These are phyloP conservation scores for Choloepus hoffmanni DNA, from an alignment of 2,113 vertebrate genomes.

Conservation along the genomic window DNA sequence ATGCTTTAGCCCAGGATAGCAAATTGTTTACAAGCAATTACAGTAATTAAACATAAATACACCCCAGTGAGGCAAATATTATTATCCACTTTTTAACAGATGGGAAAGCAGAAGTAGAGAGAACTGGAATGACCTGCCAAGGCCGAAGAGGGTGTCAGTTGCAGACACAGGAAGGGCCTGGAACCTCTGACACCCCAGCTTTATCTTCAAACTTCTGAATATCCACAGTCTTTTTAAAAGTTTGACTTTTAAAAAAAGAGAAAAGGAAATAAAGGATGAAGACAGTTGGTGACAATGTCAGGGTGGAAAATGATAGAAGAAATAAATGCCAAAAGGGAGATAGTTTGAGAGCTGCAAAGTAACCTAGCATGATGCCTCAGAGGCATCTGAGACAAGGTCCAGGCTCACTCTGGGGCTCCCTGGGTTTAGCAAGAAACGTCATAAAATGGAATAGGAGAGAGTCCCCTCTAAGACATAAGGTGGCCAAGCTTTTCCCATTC, in stretches of 20 bases:
- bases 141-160: constrained; percentile 70
- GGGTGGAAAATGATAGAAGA: not conserved
- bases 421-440: not conserved
- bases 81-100: constrained; percentile 84
- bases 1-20: constrained; percentile 80
- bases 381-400: not conserved
- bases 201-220: not conserved
- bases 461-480: constrained; percentile 69
- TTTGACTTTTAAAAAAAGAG: not conserved
- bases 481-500: constrained; percentile 69
- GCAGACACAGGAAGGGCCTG: not conserved
- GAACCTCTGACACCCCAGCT: not conserved
- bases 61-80: constrained; percentile 83
- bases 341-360: not conserved
- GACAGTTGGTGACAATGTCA: not conserved
- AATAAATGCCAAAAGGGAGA: not conserved
- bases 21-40: constrained; percentile 85
- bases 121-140: constrained; percentile 78
- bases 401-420: not conserved
- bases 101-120: constrained; percentile 80
- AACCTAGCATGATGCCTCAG: not conserved
- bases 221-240: not conserved
- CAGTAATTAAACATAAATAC: constrained; percentile 84
- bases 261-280: not conserved
- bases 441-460: constrained; percentile 57